phyloP scores from a whole-genome alignment of 2,797 vertebrate species.

The Pampus argenteus region DNA sequence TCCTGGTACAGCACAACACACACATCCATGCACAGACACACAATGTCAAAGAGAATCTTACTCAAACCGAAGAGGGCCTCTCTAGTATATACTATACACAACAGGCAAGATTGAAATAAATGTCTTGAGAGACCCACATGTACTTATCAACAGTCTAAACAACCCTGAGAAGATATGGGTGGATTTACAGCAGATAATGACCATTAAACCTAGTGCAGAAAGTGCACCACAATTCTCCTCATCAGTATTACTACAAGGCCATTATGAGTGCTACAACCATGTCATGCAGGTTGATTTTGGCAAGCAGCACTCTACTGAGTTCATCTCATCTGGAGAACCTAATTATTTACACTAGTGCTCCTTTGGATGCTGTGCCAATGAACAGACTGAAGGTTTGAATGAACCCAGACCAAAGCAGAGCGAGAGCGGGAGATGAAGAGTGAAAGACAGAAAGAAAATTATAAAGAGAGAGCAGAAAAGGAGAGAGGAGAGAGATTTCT shows the following conservation, averaged over 20 bases:
- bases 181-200: conserved; percentile 52
- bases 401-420: conserved; percentile 77
- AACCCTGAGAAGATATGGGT: conserved; percentile 51
- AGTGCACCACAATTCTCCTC: conserved; percentile 48
- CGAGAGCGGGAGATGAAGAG: conserved; percentile 65
- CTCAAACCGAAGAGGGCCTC: conserved; percentile 63
- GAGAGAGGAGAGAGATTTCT: conserved; percentile 69
- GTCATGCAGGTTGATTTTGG: conserved; percentile 83
- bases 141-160: conserved; percentile 64
- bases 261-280: conserved; percentile 67
- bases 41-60: conserved; percentile 70
- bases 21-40: conserved; percentile 51
- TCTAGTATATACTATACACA: conserved; percentile 48
- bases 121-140: conserved; percentile 45
- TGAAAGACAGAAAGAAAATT: conserved; percentile 70
- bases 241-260: conserved; percentile 62
- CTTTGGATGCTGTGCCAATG: conserved; percentile 83
- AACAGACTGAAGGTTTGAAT: conserved; percentile 82
- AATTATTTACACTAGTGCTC: conserved; percentile 85
- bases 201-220: conserved; percentile 35
- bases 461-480: conserved; percentile 50
- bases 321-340: conserved; percentile 87
- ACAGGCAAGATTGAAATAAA: conserved; percentile 57
- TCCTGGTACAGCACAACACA: conserved; percentile 84
- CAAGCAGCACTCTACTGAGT: conserved; percentile 76